Evolutionary conservation across 2,888 invertebrate species (phyloP), one percentile per base, ranked within the genome.

Genomic region (Oxytorus armatus): DNA sequence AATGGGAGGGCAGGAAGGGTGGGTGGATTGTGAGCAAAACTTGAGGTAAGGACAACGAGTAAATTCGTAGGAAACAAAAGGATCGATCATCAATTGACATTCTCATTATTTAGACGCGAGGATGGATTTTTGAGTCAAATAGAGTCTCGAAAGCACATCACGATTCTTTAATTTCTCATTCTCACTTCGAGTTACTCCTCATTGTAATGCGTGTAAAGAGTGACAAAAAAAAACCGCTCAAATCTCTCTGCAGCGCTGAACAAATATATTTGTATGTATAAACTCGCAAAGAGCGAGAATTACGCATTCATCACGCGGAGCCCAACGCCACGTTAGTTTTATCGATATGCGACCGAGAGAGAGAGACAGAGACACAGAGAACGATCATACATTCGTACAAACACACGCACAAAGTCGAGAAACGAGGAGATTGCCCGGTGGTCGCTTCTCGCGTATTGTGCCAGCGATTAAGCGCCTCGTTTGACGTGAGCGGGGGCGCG

Each of bases 381-480:
- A 16, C 49, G 39, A 47, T 59, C 57, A 70, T 59, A 59, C 47
- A 21, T 53, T 55, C 74, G 53, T 70, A 36, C 11, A 47, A 8
- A 66, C 29, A 47, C 11, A 49, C 7, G 29, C 33, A 42, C 39
- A 61, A 10, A 44, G 25, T 29, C n/a, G 14, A 49, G 65, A 68
- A 73, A 68, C 68, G 77, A 57, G 77, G 81, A 83, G 63, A 74
- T 51, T 74, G 73, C 77, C 74, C 83, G 83, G 83, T 85, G 80
- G 80, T 80, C 80, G 77, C 57, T 72, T 74, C 73, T 77, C 77
- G 77, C 83, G 85, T 85, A 88, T 88, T 88, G 87, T 87, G 81
- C 84, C 73, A 80, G 85, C 89, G 87, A 89, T 89, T 89, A 88
- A 88, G 86, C 89, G 86, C 83, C 87, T 84, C 84, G 82, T 83